These are phyloP conservation scores for Progne subis DNA, from an alignment of 2,113 vertebrate species.

Conservation along the genomic window DNA sequence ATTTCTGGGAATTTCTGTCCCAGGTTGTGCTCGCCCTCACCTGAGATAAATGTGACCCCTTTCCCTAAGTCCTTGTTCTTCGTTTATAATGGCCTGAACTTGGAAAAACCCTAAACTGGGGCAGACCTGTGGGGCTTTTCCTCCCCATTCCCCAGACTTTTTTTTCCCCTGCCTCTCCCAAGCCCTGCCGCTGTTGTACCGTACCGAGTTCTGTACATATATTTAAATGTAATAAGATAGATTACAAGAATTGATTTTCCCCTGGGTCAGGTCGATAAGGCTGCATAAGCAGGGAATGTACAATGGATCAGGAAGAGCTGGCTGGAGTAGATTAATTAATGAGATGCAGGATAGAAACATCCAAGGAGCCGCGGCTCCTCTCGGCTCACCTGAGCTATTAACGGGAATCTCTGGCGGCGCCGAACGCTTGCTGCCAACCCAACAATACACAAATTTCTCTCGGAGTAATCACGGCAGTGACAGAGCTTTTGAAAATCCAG, in stretches of 20 bases:
- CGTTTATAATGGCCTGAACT: background rate
- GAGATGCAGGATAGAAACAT: conserved; percentile 38
- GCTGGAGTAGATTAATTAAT: conserved; percentile 71
- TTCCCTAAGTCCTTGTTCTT: background rate
- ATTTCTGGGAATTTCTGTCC: fast-evolving
- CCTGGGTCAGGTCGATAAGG: conserved; percentile 54
- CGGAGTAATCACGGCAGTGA: conserved; percentile 25
- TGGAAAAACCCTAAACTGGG: background rate
- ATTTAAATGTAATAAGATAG: conserved; percentile 70
- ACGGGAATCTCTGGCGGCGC: conserved; percentile 17
- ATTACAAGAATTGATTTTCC: conserved; percentile 66
- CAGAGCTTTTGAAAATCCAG: conserved; percentile 48
- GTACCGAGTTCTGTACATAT: conserved; percentile 24
- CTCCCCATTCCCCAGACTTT: background rate
- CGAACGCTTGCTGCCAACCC: conserved; percentile 5
- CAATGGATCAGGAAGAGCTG: background rate
- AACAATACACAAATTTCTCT: conserved; percentile 43
- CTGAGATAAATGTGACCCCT: fast-evolving
- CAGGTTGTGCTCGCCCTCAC: background rate
- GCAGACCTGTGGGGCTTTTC: background rate
- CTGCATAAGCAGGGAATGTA: conserved; percentile 35
- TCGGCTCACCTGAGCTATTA: conserved; percentile 44
- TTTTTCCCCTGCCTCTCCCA: background rate
- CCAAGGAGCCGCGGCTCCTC: background rate
- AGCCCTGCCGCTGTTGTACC: background rate